Evolutionary conservation across 2,888 invertebrate species (phyloP).

Genomic region (Diarsia brunnea): DNA sequence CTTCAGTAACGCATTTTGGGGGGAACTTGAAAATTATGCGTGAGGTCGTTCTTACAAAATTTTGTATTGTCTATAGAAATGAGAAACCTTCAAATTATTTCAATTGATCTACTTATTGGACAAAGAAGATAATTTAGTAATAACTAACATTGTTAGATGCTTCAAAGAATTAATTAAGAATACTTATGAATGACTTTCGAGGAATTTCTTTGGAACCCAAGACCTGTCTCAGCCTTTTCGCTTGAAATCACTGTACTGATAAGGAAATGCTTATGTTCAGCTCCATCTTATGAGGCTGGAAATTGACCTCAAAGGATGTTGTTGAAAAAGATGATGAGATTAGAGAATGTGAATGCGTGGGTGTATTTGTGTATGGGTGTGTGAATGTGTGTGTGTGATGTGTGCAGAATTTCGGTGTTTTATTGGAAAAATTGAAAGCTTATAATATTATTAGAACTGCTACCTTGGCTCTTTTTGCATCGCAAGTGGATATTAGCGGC

Average conservation of each 20-base stretch:
- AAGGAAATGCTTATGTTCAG: neutral
- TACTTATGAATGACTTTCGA: too few relatives aligned
- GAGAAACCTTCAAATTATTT: conserved; percentile 7
- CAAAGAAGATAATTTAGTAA: neutral
- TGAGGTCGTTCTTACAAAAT: neutral
- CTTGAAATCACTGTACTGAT: neutral
- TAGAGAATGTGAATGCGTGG: neutral
- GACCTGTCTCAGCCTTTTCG: neutral
- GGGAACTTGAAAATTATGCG: neutral
- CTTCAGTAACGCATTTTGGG: neutral
- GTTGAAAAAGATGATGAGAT: neutral
- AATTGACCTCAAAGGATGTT: neutral
- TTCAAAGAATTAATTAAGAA: neutral
- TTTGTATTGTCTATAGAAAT: neutral
- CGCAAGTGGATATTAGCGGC: neutral
- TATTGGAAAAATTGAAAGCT: neutral
- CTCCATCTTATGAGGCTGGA: too few relatives aligned
- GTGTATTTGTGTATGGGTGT: neutral
- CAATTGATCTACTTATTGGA: neutral
- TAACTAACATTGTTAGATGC: neutral
- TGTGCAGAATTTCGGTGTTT: neutral
- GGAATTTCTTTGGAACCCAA: neutral
- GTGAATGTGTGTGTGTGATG: too few relatives aligned
- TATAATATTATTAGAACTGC: too few relatives aligned
- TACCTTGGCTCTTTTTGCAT: neutral